Evolutionary conservation across 92 coral and sea anemone species (phyloP), one percentile per base, ranked within the genome.

Genomic region (Siderastrea radians): DNA sequence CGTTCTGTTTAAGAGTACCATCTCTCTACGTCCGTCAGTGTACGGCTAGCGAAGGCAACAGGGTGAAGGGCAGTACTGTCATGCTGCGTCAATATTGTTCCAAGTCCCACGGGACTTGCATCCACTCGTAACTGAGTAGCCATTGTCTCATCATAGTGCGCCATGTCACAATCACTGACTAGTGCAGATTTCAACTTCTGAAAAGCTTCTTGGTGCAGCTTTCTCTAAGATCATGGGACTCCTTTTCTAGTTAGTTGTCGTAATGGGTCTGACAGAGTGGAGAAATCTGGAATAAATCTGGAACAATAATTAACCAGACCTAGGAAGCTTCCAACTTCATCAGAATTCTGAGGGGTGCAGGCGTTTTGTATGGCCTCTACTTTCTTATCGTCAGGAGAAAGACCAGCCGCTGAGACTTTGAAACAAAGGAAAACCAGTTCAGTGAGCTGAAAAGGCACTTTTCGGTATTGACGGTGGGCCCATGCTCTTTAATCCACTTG

Each of bases 351-450:
- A 26, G 38, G 38, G 38, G 38, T 26, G 38, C 38, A 26, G 38
- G 38, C 38, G 38, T 26, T 26, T 26, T 26, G 38, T 26, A 26
- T 26, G 38, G 38, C 38, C 38, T 26, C 38, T 26, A 26, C 38
- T 26, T 26, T 26, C 38, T 26, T 26, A 26, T 26, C 38, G 0
- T 26, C 38, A 26, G 38, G 38, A 72, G 79, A 49, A 13, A 82
- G 49, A 19, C 91, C 87, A 59, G 68, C 91, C 8, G 83, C 91
- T 45, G 83, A 71, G 58, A 88, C 57, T 44, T 81, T 74, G 58
- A 81, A 81, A 11, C 91, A 83, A 58, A 88, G 81, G 46, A 88
- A 88, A 47, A 68, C 68, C 73, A 81, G 26, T 64, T 88, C 77
- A 12, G 63, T 12, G 12, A 52, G 68, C 85, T 67, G 75, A 86